phyloP scores from a whole-genome alignment of 2,888 invertebrate species.

The Drosophila mulleri region DNA sequence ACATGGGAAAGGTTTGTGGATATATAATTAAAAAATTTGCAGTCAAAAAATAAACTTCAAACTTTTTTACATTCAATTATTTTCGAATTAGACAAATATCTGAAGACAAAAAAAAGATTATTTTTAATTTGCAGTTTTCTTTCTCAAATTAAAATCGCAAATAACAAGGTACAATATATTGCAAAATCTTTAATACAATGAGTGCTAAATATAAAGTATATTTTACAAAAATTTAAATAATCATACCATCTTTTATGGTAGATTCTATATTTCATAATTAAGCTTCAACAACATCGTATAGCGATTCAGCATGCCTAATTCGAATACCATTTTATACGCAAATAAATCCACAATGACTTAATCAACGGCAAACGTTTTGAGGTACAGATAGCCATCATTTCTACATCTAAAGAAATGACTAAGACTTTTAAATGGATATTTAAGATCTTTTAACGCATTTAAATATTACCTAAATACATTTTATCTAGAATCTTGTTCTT shows the following conservation, averaged over 20 bases:
- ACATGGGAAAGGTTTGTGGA: no score
- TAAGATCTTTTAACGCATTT: neutral
- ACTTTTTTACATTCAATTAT: neutral
- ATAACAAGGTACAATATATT: neutral
- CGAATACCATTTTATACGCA: neutral
- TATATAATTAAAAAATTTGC: neutral
- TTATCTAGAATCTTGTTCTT: neutral
- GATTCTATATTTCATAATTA: neutral
- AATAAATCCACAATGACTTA: neutral
- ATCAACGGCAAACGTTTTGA: neutral
- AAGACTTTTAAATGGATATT: neutral
- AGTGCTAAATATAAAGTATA: neutral
- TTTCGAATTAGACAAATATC: neutral
- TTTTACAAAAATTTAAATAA: neutral
- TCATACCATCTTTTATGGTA: neutral
- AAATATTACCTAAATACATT: neutral
- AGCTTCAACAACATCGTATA: neutral
- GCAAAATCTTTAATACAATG: no score
- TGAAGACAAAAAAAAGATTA: neutral
- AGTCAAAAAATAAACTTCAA: neutral
- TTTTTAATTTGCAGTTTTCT: neutral
- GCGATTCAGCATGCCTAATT: neutral
- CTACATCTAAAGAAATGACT: neutral
- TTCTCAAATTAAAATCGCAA: no score
- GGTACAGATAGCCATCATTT: neutral